Conservation (phyloP, 2,113 vertebrate species). For the Osmerus mordax region DNA sequence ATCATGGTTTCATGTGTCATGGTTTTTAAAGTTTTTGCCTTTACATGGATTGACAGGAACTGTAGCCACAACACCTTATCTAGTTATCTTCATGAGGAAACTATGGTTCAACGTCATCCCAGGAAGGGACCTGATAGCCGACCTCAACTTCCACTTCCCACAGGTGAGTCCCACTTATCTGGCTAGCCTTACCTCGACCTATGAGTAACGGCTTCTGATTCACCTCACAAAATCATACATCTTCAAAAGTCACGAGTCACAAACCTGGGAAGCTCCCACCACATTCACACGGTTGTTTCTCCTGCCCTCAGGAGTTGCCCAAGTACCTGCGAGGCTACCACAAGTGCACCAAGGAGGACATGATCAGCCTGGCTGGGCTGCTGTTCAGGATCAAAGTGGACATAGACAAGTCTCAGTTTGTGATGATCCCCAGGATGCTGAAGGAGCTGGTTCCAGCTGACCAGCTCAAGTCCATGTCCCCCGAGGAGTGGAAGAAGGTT, state of each 20-base stretch:
- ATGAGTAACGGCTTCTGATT: too few relatives aligned
- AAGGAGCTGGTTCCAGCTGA: constrained; percentile 83
- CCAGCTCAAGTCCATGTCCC: constrained; percentile 70
- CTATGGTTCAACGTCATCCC: constrained; percentile 88
- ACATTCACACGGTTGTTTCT: neutral
- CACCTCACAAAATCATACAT: too few relatives aligned
- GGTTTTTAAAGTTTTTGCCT: too few relatives aligned
- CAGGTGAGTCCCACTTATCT: constrained; percentile 71
- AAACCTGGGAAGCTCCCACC: too few relatives aligned
- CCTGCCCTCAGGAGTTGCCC: constrained; percentile 76
- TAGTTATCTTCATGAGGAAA: constrained; percentile 90
- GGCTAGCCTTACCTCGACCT: too few relatives aligned
- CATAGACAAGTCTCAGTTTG: constrained; percentile 75
- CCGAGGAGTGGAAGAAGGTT: constrained; percentile 94
- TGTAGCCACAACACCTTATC: constrained; percentile 56
- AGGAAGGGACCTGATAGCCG: constrained; percentile 83
- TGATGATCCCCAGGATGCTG: constrained; percentile 80
- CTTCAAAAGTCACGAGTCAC: too few relatives aligned
- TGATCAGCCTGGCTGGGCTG: constrained; percentile 77
- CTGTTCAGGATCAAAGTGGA: constrained; percentile 80
- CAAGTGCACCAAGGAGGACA: constrained; percentile 81
- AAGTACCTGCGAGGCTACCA: constrained; percentile 89
- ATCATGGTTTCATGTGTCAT: too few relatives aligned
- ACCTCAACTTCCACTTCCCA: constrained; percentile 88
- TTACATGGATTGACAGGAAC: constrained; percentile 52